Conservation (phyloP, 2,888 invertebrate species). For the Cistogaster globosa region DNA sequence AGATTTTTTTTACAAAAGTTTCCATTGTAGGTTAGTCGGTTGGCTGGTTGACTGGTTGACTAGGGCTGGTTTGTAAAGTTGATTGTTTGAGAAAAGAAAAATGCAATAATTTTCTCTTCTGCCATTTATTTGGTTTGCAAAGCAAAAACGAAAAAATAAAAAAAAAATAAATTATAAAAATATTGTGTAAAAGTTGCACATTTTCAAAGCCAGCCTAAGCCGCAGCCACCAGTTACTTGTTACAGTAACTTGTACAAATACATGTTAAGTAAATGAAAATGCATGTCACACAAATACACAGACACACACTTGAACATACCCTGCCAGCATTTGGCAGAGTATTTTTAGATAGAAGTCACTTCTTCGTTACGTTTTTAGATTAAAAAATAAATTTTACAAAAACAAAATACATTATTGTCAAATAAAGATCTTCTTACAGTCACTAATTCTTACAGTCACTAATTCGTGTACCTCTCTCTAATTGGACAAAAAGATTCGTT, state of each 20-base stretch:
- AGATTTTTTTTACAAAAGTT: constrained; percentile 25
- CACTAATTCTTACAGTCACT: no score
- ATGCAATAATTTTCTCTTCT: constrained; percentile 79
- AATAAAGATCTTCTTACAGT: no score
- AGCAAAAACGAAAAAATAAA: constrained; percentile 45
- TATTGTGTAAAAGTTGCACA: constrained; percentile 79
- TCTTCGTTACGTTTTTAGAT: no score
- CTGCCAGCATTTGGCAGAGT: no score
- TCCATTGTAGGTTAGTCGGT: constrained; percentile 71
- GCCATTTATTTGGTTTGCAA: constrained; percentile 75
- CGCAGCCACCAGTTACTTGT: constrained; percentile 69
- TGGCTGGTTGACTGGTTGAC: constrained; percentile 65
- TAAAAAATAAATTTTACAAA: no score
- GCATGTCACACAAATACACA: constrained; percentile 51
- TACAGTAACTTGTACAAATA: constrained; percentile 66
- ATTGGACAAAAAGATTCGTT: no score
- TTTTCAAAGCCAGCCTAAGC: constrained; percentile 62
- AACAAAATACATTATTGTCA: no score
- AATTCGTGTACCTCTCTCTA: no score
- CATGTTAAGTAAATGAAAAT: constrained; percentile 52
- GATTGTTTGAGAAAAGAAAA: constrained; percentile 74
- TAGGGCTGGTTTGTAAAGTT: constrained; percentile 57
- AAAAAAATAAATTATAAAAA: constrained; percentile 71
- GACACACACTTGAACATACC: no score
- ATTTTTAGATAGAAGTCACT: no score